Percentiles rank a stretch among this genome's conserved stretches.
Conservation (phyloP, 23 tunicate genomes). For the Ciona savignyi region DNA sequence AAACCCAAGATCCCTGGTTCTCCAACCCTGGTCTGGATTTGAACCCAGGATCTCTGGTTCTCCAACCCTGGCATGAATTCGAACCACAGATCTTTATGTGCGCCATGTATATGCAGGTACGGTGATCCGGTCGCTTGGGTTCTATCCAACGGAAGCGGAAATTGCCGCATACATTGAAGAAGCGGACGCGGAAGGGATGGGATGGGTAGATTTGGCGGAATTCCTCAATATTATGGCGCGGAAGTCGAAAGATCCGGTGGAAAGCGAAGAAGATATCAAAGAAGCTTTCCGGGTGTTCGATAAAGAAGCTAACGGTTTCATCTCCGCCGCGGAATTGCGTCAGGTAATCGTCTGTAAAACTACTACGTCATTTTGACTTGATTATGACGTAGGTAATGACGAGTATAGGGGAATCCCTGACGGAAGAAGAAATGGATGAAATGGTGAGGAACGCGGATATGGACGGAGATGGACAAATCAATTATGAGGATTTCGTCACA, state of each 20-base stretch:
- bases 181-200: slow-evolving; percentile 54
- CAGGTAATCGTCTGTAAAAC: too few species aligned
- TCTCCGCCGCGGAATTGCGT: slow-evolving; percentile 43
- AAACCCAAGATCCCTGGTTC: too few species aligned
- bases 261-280: slow-evolving; percentile 30
- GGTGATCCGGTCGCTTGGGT: slow-evolving; percentile 32
- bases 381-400: too few species aligned
- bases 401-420: slow-evolving; percentile 20
- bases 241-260: slow-evolving; percentile 24
- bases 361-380: too few species aligned
- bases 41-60: too few species aligned
- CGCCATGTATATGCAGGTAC: too few species aligned
- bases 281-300: slow-evolving; percentile 46
- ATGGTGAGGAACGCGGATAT: slow-evolving; percentile 48
- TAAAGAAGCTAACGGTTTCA: too few species aligned
- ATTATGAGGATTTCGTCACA: slow-evolving; percentile 55
- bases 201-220: slow-evolving; percentile 56
- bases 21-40: too few species aligned
- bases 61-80: too few species aligned
- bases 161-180: slow-evolving; percentile 34
- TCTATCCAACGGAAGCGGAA: slow-evolving; percentile 45
- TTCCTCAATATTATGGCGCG: slow-evolving; percentile 40
- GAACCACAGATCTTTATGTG: too few species aligned
- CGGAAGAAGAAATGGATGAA: slow-evolving; percentile 51
- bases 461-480: slow-evolving; percentile 56